Percentiles rank a stretch among this genome's conserved stretches.
These are phyloP conservation scores for Melanargia galathea DNA, from an alignment of 2,888 invertebrate genomes.

Conservation along the genomic window DNA sequence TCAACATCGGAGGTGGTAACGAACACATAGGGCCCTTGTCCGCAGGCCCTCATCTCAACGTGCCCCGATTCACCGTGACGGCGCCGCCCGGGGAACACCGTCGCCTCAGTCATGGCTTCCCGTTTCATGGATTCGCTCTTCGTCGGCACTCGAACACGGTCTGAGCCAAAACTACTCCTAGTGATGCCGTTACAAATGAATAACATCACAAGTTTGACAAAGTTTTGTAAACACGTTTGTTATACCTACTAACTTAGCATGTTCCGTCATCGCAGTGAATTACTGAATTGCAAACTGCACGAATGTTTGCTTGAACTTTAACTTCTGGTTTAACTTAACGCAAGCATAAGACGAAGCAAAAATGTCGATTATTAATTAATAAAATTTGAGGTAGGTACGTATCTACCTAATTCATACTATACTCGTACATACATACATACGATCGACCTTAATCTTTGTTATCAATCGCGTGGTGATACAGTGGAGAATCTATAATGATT, in stretches of 20 bases:
- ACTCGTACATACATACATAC: neutral
- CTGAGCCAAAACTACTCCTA: constrained; percentile 60
- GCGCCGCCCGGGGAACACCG: constrained; percentile 78
- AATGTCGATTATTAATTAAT: neutral
- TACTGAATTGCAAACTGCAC: neutral
- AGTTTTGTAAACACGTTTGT: constrained; percentile 47
- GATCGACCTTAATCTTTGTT: constrained; percentile 7
- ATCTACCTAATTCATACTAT: too few species aligned
- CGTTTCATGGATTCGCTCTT: constrained; percentile 85
- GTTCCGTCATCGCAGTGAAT: constrained; percentile 13
- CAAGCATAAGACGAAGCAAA: neutral
- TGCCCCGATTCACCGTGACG: constrained; percentile 80
- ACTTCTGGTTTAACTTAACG: constrained; percentile 5
- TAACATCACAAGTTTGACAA: constrained; percentile 28
- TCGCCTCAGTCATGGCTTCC: constrained; percentile 78
- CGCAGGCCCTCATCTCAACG: constrained; percentile 77
- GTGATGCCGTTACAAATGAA: constrained; percentile 30
- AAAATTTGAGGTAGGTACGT: neutral
- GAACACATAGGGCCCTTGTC: constrained; percentile 67
- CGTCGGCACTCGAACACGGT: constrained; percentile 86
- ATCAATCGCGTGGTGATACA: constrained; percentile 8
- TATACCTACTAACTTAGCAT: constrained; percentile 33
- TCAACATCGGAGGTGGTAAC: constrained; percentile 70
- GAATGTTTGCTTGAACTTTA: constrained; percentile 9
- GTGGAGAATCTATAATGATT: constrained; percentile 1